A percentile compares a stretch with the other conserved stretches of the same genome.
These are phyloP conservation scores for Sciurus carolinensis DNA, from an alignment of 2,797 vertebrate genomes.

Conservation along the genomic window DNA sequence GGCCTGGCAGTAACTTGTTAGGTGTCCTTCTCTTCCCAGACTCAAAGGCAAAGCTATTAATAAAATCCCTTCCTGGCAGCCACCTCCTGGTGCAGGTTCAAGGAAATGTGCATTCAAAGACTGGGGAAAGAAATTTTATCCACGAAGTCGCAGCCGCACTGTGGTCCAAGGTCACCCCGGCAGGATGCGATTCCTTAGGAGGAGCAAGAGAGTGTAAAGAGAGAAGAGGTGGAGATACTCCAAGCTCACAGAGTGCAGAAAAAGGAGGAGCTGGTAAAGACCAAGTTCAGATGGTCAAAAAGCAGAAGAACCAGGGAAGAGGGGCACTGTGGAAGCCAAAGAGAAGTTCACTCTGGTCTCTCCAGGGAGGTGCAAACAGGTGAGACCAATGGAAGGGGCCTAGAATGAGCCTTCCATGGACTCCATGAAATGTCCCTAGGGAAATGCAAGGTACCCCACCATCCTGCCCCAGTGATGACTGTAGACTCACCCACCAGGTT, in stretches of 20 bases:
- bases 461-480: not conserved
- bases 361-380: not conserved
- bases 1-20: not conserved
- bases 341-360: not conserved
- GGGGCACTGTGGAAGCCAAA: not conserved
- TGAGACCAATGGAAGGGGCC: not conserved
- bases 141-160: not conserved
- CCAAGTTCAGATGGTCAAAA: not conserved
- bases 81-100: slow-evolving; percentile 45
- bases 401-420: not conserved
- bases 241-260: not conserved
- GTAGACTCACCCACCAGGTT: not conserved
- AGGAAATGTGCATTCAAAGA: slow-evolving; percentile 66
- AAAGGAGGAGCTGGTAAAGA: not conserved
- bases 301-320: not conserved
- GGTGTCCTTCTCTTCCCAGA: slow-evolving; percentile 55
- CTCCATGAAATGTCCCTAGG: not conserved
- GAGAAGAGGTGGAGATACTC: not conserved
- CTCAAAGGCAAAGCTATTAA: slow-evolving; percentile 82
- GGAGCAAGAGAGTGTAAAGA: not conserved
- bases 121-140: slow-evolving; percentile 73
- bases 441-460: no score
- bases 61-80: slow-evolving; percentile 69
- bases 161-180: slow-evolving; percentile 72
- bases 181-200: not conserved